Base-by-base conservation (phyloP, 2,888 invertebrate genomes). In the Trichogramma evanescens region DNA sequence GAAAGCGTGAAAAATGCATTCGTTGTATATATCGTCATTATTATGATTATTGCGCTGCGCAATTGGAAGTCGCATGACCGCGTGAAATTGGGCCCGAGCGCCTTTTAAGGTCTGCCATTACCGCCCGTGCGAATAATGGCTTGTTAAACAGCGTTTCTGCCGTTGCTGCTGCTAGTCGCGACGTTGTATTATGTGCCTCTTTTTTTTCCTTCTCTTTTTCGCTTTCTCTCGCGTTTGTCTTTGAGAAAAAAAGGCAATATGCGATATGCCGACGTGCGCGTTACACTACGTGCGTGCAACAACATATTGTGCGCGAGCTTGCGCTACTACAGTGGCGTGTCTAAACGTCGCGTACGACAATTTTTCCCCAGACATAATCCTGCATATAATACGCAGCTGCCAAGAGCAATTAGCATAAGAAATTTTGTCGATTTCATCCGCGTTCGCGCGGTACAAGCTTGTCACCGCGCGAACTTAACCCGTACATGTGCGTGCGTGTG, bases 391-490 rank as follows among this genome's bases (percentile, higher is more conserved):
- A 46, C 56, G 56, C 54, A 54, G 54, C 54, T 57, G 57, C 57
- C 48, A 42, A 49, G 41, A 55, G 13, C 55, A 38, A 3, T 10
- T 9, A 50, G 50, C 50, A 48, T 55, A 26, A 2, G 2, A 26
- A 1, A 26, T 26, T 26, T 26, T 26, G n/a, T 26, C 26, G 26
- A 26, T 48, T 55, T 10, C 38, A 41, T 55, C 39, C 46, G 50
- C 43, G 40, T 48, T 48, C 48, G 26, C 40, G 52, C 43, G 55
- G 50, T 52, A 52, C 51, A 26, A 55, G 51, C 55, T 54, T 48
- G 59, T 59, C 50, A 9, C 55, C 54, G 43, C 13, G 42, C 46
- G 41, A 39, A 39, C 8, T 69, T 67, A 72, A 71, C 26, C 26
- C 26, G 26, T 3, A 26, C 2, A 26, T 26, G 26, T 13, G 13